phyloP scores from a whole-genome alignment of 2,797 vertebrate species.

The Phrynocephalus guinanensis region DNA sequence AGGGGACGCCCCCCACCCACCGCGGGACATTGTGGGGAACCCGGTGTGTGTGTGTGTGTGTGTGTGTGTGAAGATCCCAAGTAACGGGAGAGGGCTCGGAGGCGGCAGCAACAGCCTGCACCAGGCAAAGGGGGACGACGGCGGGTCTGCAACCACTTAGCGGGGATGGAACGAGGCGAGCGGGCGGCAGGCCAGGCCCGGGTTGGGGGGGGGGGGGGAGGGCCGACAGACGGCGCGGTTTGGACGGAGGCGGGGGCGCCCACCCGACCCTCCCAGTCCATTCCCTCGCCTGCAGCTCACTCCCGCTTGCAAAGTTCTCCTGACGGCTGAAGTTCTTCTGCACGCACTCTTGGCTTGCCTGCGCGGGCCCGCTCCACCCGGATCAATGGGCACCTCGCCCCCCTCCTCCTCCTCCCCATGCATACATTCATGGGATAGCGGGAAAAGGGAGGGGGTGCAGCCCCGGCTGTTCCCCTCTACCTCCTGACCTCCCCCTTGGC shows the following conservation, averaged over 20 bases:
- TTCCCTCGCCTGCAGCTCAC: neutral
- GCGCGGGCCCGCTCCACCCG: neutral
- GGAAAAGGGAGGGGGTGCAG: neutral
- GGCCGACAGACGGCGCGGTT: neutral
- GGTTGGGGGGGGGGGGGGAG: neutral
- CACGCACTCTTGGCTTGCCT: neutral
- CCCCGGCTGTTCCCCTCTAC: neutral
- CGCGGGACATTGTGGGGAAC: neutral
- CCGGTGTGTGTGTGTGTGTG: too few relatives aligned
- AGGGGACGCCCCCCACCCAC: neutral
- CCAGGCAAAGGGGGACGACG: slow-evolving; percentile 50
- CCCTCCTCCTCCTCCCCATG: too few relatives aligned
- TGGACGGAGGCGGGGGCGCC: neutral
- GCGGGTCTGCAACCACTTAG: slow-evolving; percentile 48
- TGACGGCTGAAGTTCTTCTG: neutral
- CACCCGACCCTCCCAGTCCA: neutral
- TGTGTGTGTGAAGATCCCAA: slow-evolving; percentile 9
- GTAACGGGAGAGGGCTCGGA: slow-evolving; percentile 36
- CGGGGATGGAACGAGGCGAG: slow-evolving; percentile 30
- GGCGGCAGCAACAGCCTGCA: neutral
- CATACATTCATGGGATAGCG: too few relatives aligned
- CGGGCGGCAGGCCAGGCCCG: slow-evolving; percentile 26
- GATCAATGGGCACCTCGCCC: neutral
- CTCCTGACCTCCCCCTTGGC: neutral
- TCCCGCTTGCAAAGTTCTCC: neutral